Base-by-base conservation (phyloP, 2,797 vertebrate genomes). In the Protosalanx chinensis region DNA sequence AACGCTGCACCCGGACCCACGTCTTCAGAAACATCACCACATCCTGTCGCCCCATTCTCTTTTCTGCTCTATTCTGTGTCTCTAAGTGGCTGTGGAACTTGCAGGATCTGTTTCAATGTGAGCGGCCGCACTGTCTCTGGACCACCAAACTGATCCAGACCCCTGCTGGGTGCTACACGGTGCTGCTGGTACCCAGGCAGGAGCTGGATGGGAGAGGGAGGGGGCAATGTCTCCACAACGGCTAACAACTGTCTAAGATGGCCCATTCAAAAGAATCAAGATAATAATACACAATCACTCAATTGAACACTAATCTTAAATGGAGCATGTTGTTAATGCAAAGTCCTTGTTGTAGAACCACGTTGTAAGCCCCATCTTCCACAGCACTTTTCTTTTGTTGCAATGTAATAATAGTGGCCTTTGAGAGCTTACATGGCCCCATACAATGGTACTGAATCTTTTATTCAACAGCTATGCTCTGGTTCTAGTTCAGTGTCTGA, bases 11-110 rank as follows among this genome's bases (percentile, higher is more conserved):
- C 70, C 70, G 57, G 51, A 68, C 72, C 79, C 76, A 46, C 3
- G 75, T 51, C 57, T 70, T 81, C 87, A 90, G 82, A 88, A 83
- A 84, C 83, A 85, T 82, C 86, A 91, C 91, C 90, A 90, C 91
- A 91, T 92, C 91, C 91, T 92, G 89, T 75, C 80, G 76, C 76
- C 70, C 23, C 13, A 62, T 81, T 82, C 76, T 67, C 32, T 16
- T 49, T 58, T 57, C 72, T 80, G 67, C 80, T 78, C 81, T 81
- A 2, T 46, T 46, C 41, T 13, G 41, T 46, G 12, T 57, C 20
- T 70, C 8, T n/a, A 79, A 68, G 85, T 20, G 16, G 1, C 2
- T 32, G 18, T 53, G 51, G 16, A 62, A 32, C 27, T 15, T 6
- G 29, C 6, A 41, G 8, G 6, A 7, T n/a, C 32, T 18, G 61